A percentile compares a stretch with the other conserved stretches of the same genome.
These are phyloP conservation scores for Drosophila oshimai DNA, from an alignment of 1,140 invertebrate genomes.

Conservation along the genomic window DNA sequence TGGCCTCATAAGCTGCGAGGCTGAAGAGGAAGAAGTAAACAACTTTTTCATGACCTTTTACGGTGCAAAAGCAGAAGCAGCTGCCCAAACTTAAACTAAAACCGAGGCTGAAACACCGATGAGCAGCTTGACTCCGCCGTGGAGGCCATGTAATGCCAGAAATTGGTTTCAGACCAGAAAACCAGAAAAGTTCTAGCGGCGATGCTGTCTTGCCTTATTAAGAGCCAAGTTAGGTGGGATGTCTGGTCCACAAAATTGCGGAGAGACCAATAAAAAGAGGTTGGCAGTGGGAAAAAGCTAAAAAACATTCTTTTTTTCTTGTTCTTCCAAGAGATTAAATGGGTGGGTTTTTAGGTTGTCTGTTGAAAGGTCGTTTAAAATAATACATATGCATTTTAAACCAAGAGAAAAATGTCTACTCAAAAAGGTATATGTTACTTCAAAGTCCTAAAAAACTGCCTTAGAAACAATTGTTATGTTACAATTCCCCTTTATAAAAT, in stretches of 20 bases:
- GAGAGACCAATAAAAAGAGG: constrained; percentile 29
- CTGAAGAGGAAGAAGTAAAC: constrained; percentile 23
- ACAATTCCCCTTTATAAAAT: not conserved
- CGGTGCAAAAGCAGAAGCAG: constrained; percentile 37
- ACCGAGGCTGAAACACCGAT: constrained; percentile 8
- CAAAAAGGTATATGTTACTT: too few relatives aligned
- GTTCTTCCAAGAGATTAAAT: not conserved
- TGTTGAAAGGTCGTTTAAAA: constrained; percentile 16
- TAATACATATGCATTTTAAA: not conserved
- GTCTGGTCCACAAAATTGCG: constrained; percentile 6
- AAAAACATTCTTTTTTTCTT: not conserved
- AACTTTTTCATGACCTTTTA: constrained; percentile 60
- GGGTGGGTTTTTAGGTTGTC: constrained; percentile 1
- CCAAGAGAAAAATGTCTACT: too few relatives aligned
- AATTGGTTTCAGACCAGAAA: constrained; percentile 38
- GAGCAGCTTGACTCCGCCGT: not conserved
- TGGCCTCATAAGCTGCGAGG: constrained; percentile 39
- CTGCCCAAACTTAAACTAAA: constrained; percentile 20
- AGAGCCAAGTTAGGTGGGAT: constrained; percentile 24
- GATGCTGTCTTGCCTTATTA: constrained; percentile 48
- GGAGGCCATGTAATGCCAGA: constrained; percentile 41
- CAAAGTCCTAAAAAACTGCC: too few relatives aligned
- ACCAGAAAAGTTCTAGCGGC: constrained; percentile 13
- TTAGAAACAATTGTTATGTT: too few relatives aligned
- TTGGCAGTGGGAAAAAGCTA: constrained; percentile 25